Base-by-base conservation (phyloP, 2,888 invertebrate genomes). In the Leptinotarsa peninsularis region DNA sequence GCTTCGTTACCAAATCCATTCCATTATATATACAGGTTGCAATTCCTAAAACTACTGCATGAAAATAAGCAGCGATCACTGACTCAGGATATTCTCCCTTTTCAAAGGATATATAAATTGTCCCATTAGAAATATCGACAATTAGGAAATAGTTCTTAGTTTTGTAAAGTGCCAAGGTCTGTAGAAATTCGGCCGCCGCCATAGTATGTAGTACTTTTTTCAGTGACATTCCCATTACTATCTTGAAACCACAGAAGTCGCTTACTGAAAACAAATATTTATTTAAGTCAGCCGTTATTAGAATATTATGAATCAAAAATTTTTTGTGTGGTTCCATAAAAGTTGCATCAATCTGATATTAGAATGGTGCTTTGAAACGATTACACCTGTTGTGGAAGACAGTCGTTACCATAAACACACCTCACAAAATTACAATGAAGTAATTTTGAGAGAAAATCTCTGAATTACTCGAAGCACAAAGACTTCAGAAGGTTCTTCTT, bases 61-160 rank as follows among this genome's bases (percentile, higher is more conserved):
- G 92, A 81, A 93, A 93, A 85, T 93, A 94, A 5, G 92, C 92
- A 83, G 91, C 90, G 14, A 95, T 84, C n/a, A 93, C 88, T 80
- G 93, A 92, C 69, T 87, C 86, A 1, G 90, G 84, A 0, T 83
- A 84, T 27, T 90, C 90, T n/a, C 89, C 86, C 67, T 90, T 89
- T 75, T 90, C 89, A 1, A 94, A 84, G 52, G 90, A 85, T 23
- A 95, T 89, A 83, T 90, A 89, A 82, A 94, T 90, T 33, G 84
- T 88, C 76, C 88, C 88, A 4, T 84, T 85, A 58, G 87, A 81
- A 15, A 89, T 80, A 83, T 91, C 88, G 2, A 91, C 89, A 2
- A 92, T 77, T 58, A 94, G 84, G 21, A 93, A 82, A 83, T 93
- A 93, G 27, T 90, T 89, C 69, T 88, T 89, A 7, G 89, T 81